Conservation (phyloP, 2,113 vertebrate species). For the Vidua macroura region DNA sequence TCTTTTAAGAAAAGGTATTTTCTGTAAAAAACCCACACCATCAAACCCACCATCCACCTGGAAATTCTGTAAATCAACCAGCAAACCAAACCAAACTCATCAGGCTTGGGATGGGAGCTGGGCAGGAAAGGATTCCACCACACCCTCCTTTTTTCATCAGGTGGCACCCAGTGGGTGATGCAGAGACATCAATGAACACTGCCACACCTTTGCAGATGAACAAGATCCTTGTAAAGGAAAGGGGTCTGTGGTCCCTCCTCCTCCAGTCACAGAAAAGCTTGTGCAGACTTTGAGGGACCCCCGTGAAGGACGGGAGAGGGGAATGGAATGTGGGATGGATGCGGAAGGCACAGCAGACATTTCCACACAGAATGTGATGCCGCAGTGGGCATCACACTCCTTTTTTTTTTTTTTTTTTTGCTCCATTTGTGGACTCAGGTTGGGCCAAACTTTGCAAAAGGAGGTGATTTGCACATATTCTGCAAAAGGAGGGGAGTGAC, state of each 20-base stretch:
- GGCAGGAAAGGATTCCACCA: neutral
- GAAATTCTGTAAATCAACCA: neutral
- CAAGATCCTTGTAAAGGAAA: neutral
- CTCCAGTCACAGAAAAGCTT: neutral
- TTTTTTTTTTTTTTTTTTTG: neutral
- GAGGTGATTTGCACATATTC: accelerated
- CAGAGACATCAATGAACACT: neutral
- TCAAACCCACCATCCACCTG: neutral
- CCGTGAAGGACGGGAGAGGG: accelerated
- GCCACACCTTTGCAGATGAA: neutral
- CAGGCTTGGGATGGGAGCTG: neutral
- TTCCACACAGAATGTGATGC: neutral
- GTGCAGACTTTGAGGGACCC: neutral
- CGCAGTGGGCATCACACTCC: accelerated
- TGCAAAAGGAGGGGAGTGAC: neutral
- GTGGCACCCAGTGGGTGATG: accelerated
- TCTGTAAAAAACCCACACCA: neutral
- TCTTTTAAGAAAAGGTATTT: neutral
- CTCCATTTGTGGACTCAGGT: neutral
- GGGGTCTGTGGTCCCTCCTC: neutral
- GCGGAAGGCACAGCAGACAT: accelerated
- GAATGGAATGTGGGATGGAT: neutral
- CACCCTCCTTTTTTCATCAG: neutral
- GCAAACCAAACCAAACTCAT: neutral
- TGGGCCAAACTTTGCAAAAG: neutral